Percentiles rank a stretch among this genome's conserved stretches.
Conservation (phyloP, 1,140 invertebrate species). For the Lepidurus packardi region DNA sequence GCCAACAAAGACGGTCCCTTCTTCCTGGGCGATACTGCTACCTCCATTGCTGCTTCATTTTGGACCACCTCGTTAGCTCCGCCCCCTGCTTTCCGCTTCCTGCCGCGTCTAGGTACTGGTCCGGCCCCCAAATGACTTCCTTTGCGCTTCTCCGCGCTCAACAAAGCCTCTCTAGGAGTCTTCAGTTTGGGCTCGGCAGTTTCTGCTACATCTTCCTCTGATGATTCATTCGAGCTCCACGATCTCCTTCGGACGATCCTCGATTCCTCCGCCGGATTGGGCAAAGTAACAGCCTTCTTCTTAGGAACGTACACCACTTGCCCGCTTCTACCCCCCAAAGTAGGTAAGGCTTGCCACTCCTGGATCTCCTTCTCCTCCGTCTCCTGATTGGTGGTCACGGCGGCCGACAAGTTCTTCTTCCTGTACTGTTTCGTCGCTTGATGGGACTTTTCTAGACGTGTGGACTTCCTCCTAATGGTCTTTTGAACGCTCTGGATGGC, state of each 20-base stretch:
- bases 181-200: neutral
- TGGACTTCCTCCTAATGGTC: constrained; percentile 35
- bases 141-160: neutral
- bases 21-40: constrained; percentile 24
- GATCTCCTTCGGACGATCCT: constrained; percentile 18
- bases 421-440: constrained; percentile 34
- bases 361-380: constrained; percentile 1
- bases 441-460: constrained; percentile 28
- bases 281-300: neutral
- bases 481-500: constrained; percentile 33
- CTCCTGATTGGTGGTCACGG: neutral
- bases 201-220: neutral
- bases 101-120: neutral
- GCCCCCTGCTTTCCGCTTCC: neutral
- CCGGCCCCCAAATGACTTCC: neutral
- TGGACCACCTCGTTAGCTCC: neutral
- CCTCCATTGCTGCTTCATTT: constrained; percentile 25
- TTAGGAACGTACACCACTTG: constrained; percentile 28
- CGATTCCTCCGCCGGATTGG: constrained; percentile 20
- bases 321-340: neutral
- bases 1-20: constrained; percentile 25
- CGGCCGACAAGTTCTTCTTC: constrained; percentile 4
- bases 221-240: constrained; percentile 16
- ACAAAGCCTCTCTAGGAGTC: neutral
- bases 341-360: constrained; percentile 27